Evolutionary conservation across 2,113 vertebrate species (phyloP).

Genomic region (Hystrix brachyura): DNA sequence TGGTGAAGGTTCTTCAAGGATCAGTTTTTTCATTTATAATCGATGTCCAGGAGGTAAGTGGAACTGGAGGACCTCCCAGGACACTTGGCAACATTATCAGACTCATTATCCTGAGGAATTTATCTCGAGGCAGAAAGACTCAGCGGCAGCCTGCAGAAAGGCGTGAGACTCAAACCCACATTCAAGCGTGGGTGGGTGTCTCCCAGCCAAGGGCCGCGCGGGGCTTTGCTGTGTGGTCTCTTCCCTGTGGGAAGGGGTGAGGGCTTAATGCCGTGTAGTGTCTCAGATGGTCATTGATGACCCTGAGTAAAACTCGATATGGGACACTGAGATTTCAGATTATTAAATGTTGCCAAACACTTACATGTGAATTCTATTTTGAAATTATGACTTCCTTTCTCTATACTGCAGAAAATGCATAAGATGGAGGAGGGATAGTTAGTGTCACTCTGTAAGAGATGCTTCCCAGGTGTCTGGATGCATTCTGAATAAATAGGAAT

Average conservation of each 20-base stretch:
- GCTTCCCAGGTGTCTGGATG: not conserved
- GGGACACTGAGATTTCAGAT: not conserved
- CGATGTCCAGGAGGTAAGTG: not conserved
- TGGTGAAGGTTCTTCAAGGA: not conserved
- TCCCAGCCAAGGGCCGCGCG: not conserved
- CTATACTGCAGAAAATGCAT: not conserved
- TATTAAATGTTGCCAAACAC: not conserved
- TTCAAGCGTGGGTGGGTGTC: not conserved
- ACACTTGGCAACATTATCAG: not conserved
- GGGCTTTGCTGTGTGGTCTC: not conserved
- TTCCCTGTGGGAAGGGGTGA: not conserved
- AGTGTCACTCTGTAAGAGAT: not conserved
- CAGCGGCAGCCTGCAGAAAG: accelerated
- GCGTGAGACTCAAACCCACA: not conserved
- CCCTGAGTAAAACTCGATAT: not conserved
- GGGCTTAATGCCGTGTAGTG: not conserved
- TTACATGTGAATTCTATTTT: constrained; percentile 45
- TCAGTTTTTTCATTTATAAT: not conserved
- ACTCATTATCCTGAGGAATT: not conserved
- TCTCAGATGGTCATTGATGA: not conserved
- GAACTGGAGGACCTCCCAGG: not conserved
- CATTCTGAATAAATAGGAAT: constrained; percentile 13
- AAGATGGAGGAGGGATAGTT: not conserved
- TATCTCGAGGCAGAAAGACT: not conserved
- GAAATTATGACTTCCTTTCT: constrained; percentile 54